Conservation (phyloP, 2,797 vertebrate genomes). For the Enteromius thamalakanensis region DNA sequence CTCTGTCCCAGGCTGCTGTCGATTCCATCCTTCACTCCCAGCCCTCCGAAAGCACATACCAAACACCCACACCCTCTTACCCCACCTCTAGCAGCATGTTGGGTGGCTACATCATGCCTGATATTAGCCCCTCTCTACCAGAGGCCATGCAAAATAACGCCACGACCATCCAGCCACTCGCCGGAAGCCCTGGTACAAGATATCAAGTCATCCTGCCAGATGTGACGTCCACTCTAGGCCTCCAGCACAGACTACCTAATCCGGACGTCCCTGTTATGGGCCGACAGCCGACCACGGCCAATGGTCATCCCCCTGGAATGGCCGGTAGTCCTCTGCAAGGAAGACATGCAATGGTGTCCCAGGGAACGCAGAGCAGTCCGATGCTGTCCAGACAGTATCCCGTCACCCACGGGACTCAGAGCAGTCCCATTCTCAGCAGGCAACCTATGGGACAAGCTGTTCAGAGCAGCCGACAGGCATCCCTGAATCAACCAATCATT, state of each 20-base stretch:
- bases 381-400: slow-evolving; percentile 70
- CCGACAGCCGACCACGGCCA: slow-evolving; percentile 61
- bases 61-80: slow-evolving; percentile 65
- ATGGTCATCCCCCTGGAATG: slow-evolving; percentile 68
- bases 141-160: slow-evolving; percentile 71
- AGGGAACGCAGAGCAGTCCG: slow-evolving; percentile 73
- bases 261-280: slow-evolving; percentile 62
- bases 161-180: slow-evolving; percentile 69
- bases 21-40: slow-evolving; percentile 84
- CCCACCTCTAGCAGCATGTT: slow-evolving; percentile 59
- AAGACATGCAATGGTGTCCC: slow-evolving; percentile 75
- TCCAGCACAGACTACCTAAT: slow-evolving; percentile 74
- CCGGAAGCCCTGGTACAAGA: slow-evolving; percentile 71
- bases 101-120: slow-evolving; percentile 68
- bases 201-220: slow-evolving; percentile 83
- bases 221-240: slow-evolving; percentile 75
- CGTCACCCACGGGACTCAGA: slow-evolving; percentile 50
- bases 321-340: slow-evolving; percentile 66
- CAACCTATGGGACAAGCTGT: slow-evolving; percentile 60
- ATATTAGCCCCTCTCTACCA: slow-evolving; percentile 68
- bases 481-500: slow-evolving; percentile 38
- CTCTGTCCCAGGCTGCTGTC: slow-evolving; percentile 76
- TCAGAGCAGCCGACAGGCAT: slow-evolving; percentile 43
- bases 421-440: slow-evolving; percentile 63
- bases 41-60: slow-evolving; percentile 73